These are phyloP conservation scores for Tinea semifulvella DNA, from an alignment of 2,888 invertebrate species.

Conservation along the genomic window DNA sequence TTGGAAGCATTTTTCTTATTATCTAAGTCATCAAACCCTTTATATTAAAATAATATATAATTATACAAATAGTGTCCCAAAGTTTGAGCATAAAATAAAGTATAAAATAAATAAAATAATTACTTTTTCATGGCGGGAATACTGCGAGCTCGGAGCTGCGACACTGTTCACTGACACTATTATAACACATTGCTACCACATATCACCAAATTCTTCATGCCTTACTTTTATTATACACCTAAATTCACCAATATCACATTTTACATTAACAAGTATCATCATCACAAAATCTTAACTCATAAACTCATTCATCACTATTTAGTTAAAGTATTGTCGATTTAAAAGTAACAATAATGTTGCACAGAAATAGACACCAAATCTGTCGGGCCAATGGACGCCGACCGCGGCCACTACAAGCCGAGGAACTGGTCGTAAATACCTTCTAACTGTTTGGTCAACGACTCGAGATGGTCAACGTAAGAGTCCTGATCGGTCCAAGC, in stretches of 20 bases:
- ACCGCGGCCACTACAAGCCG: slow-evolving; percentile 58
- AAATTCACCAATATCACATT: slow-evolving; percentile 26
- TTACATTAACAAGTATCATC: slow-evolving; percentile 25
- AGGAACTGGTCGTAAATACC: slow-evolving; percentile 71
- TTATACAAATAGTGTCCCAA: too few species aligned
- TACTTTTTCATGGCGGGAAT: slow-evolving; percentile 29
- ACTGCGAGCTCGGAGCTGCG: not conserved
- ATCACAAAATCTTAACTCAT: slow-evolving; percentile 47
- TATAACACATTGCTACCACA: slow-evolving; percentile 45
- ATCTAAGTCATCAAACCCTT: too few species aligned
- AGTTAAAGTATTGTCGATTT: slow-evolving; percentile 67
- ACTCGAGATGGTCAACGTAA: slow-evolving; percentile 79
- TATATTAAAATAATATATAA: too few species aligned
- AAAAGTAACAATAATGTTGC: slow-evolving; percentile 44
- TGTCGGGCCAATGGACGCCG: slow-evolving; percentile 34
- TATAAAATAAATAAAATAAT: slow-evolving; percentile 40
- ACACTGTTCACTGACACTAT: slow-evolving; percentile 40
- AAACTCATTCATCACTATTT: slow-evolving; percentile 53
- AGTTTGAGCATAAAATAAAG: slow-evolving; percentile 24
- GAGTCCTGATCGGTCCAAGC: slow-evolving; percentile 80
- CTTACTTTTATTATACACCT: slow-evolving; percentile 38
- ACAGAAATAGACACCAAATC: slow-evolving; percentile 35
- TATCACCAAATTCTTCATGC: slow-evolving; percentile 41
- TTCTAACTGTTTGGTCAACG: slow-evolving; percentile 79
- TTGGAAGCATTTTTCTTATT: too few species aligned